phyloP scores from a whole-genome alignment of 2,113 vertebrate genomes.

The Phylloscopus trochilus region DNA sequence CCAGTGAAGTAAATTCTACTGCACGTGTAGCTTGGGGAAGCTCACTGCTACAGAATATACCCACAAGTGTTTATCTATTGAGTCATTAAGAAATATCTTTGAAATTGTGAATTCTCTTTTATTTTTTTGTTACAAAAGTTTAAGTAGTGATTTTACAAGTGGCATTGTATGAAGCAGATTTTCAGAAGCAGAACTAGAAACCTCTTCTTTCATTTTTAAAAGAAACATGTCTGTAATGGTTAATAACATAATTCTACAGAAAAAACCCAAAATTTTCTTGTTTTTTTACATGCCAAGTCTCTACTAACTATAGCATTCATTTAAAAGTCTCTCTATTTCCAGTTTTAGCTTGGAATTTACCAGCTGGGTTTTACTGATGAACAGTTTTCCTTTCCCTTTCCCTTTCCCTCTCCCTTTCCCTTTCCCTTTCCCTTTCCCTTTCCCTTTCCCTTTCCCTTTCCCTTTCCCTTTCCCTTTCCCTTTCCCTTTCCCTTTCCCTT shows the following conservation, averaged over 20 bases:
- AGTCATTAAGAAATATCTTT: not conserved
- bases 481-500: no score
- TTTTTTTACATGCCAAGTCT: not conserved
- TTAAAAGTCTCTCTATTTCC: not conserved
- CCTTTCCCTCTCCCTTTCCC: no score
- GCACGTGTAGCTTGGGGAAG: not conserved
- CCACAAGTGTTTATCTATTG: not conserved
- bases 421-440: no score
- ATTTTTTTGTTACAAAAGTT: not conserved
- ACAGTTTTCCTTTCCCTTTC: not conserved
- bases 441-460: no score
- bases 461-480: not conserved
- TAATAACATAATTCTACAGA: not conserved
- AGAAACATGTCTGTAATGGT: not conserved
- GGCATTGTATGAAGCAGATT: not conserved
- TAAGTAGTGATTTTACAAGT: not conserved
- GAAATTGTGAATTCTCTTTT: not conserved
- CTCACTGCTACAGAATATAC: not conserved
- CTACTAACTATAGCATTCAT: not conserved
- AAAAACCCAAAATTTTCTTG: not conserved
- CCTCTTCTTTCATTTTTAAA: not conserved
- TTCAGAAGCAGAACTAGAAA: not conserved
- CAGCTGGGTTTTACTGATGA: not conserved
- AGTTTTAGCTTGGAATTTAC: not conserved
- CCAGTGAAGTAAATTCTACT: not conserved